Conservation (phyloP, 2,797 vertebrate genomes). For the Antennarius maculatus region DNA sequence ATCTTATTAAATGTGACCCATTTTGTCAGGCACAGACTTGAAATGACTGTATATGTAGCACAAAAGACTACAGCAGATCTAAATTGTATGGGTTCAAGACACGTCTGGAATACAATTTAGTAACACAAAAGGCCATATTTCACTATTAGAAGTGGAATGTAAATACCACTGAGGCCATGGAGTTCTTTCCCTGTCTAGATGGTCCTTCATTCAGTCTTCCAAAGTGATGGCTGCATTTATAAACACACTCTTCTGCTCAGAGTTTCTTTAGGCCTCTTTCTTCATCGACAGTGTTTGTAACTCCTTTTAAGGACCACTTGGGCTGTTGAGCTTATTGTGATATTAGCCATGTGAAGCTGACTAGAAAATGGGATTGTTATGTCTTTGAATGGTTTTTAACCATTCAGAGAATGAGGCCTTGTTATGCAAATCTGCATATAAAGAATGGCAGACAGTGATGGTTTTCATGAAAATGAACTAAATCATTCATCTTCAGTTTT, state of each 20-base stretch:
- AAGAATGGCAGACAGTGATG: slow-evolving; percentile 23
- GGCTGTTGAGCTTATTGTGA: slow-evolving; percentile 28
- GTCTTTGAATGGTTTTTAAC: slow-evolving; percentile 1
- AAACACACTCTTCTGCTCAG: slow-evolving; percentile 16
- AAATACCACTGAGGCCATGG: slow-evolving; percentile 34
- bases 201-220: slow-evolving; percentile 9
- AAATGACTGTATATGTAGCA: slow-evolving; percentile 32
- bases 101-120: slow-evolving; percentile 27
- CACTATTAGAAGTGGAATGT: slow-evolving; percentile 42
- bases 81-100: slow-evolving; percentile 51
- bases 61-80: slow-evolving; percentile 24
- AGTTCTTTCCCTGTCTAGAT: slow-evolving; percentile 45
- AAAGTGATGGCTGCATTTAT: slow-evolving; percentile 25
- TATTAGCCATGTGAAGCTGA: slow-evolving; percentile 8
- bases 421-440: slow-evolving; percentile 41
- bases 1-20: slow-evolving; percentile 73
- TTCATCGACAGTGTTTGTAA: slow-evolving; percentile 21
- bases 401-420: slow-evolving; percentile 32
- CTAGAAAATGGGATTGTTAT: background rate
- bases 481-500: slow-evolving; percentile 12
- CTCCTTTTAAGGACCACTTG: slow-evolving; percentile 31
- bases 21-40: slow-evolving; percentile 57
- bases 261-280: background rate
- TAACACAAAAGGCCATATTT: slow-evolving; percentile 32
- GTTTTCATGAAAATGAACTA: slow-evolving; percentile 22